Percentiles rank a stretch among this genome's conserved stretches.
phyloP scores from a whole-genome alignment of 2,888 invertebrate species.

The Ichneumoninae sp. region DNA sequence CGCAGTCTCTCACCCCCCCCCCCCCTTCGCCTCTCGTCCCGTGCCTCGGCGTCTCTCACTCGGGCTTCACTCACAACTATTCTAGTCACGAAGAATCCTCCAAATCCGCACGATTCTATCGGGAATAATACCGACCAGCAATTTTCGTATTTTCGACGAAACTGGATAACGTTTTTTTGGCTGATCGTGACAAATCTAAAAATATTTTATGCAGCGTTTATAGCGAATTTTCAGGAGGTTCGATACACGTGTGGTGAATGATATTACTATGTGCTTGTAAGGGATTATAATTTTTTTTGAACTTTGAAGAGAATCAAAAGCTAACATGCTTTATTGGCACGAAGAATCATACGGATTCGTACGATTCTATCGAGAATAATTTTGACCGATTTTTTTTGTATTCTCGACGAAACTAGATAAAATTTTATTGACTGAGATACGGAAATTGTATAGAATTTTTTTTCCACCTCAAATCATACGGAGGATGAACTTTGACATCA shows the following conservation, averaged over 20 bases:
- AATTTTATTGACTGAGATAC: too few relatives aligned
- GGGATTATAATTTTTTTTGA: neutral
- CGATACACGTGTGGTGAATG: neutral
- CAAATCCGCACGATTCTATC: neutral
- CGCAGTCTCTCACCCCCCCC: neutral
- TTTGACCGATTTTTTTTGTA: too few relatives aligned
- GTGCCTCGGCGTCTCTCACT: conserved; percentile 8
- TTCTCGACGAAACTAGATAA: too few relatives aligned
- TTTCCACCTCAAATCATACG: too few relatives aligned
- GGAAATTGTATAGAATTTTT: too few relatives aligned
- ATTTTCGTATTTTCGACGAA: neutral
- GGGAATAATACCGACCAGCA: neutral
- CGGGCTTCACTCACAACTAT: conserved; percentile 28
- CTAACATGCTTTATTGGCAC: neutral
- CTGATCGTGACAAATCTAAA: neutral
- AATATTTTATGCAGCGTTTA: too few relatives aligned
- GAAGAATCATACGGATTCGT: too few relatives aligned
- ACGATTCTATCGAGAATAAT: too few relatives aligned
- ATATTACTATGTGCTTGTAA: neutral
- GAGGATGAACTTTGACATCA: too few relatives aligned
- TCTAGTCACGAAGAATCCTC: conserved; percentile 15
- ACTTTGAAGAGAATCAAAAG: neutral
- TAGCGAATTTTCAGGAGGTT: too few relatives aligned
- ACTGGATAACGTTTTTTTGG: neutral
- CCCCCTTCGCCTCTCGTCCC: conserved; percentile 12